Evolutionary conservation across 2,113 vertebrate genomes (phyloP).

Genomic region (Bubalus kerabau): DNA sequence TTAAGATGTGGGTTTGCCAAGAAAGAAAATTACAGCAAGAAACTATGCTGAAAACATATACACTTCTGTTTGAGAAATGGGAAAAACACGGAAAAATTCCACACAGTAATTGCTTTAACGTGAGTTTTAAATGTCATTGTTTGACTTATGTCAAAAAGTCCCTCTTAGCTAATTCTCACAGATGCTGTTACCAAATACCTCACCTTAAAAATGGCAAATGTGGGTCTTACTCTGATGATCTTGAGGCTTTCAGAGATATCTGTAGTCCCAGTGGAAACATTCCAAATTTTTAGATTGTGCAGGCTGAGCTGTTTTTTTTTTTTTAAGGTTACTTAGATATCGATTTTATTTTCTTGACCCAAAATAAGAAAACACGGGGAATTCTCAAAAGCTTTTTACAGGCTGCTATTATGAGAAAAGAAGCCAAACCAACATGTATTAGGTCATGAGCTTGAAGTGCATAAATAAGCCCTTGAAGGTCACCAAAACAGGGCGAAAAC

Average conservation of each 20-base stretch:
- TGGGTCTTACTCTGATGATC: neutral
- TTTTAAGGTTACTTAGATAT: constrained; percentile 80
- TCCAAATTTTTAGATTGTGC: neutral
- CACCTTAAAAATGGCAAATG: neutral
- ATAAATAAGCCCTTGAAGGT: constrained; percentile 81
- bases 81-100: constrained; percentile 68
- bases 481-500: constrained; percentile 78
- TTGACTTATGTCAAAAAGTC: constrained; percentile 55
- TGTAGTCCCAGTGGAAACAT: neutral
- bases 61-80: constrained; percentile 74
- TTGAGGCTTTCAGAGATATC: neutral
- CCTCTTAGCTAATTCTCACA: constrained; percentile 35
- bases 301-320: constrained; percentile 50
- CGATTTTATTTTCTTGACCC: constrained; percentile 82
- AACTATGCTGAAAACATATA: constrained; percentile 72
- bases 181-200: neutral
- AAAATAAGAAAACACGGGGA: constrained; percentile 82
- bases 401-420: constrained; percentile 80
- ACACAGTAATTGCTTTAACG: constrained; percentile 61
- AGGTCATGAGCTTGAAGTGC: constrained; percentile 81
- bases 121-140: constrained; percentile 68
- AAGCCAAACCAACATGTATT: constrained; percentile 82
- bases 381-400: constrained; percentile 84
- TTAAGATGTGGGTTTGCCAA: constrained; percentile 67
- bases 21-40: constrained; percentile 73